Base-by-base conservation (phyloP, 2,113 vertebrate genomes). In the Vicugna pacos region DNA sequence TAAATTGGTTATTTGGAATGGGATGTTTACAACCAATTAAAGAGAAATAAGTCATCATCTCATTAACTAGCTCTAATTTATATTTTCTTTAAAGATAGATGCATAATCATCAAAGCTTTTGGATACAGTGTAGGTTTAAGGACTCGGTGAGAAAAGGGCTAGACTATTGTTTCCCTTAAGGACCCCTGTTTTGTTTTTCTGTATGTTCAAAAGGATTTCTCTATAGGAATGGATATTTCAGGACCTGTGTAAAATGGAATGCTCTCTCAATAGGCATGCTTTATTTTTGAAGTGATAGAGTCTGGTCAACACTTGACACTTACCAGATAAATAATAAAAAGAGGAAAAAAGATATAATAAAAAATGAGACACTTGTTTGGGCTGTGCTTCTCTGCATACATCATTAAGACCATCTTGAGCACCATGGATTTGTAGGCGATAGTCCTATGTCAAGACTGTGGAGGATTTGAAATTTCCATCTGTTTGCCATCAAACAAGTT, bases 231-330 rank as follows among this genome's bases (percentile, higher is more conserved):
- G 16, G 54, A 65, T n/a, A 72, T 94, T 35, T 88, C 22, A 72
- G 52, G 24, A 67, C 46, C n/a, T 8, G 50, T 10, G 8, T 0
- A 8, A 48, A 88, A 73, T 70, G 58, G 46, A 80, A 89, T 89
- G 65, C 20, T 7, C 58, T 35, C 17, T 58, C 19, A 85, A 56
- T 77, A 69, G 38, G 38, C 14, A 84, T 52, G 38, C 30, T 62
- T 60, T 90, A n/a, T 35, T 95, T 96, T 89, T 88, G 35, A 94
- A 94, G 87, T 89, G 30, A 19, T 65, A 85, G 65, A 94, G 64
- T 11, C 65, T 79, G 42, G 50, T 48, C 42, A 73, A 94, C 9
- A 75, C 54, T 60, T 35, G 79, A 69, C 58, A 42, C 38, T 42
- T 72, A 56, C 32, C 8, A 56, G 88, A 64, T 75, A 90, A 89